Evolutionary conservation across 2,888 invertebrate genomes (phyloP).

Genomic region (Sminthurinus aureus): DNA sequence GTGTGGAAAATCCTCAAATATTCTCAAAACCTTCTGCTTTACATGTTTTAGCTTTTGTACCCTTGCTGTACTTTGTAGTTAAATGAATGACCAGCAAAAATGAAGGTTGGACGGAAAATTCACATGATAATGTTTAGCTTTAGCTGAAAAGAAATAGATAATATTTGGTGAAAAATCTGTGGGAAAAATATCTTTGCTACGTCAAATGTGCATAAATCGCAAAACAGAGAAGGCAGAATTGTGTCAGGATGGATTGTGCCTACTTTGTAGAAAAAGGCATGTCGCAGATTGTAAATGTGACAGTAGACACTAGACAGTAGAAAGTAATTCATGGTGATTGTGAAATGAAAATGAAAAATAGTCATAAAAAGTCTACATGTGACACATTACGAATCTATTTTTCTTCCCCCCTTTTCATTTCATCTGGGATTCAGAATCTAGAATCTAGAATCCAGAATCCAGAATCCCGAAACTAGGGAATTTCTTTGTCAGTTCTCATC

Average conservation of each 20-base stretch:
- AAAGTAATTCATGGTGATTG: conserved; percentile 1
- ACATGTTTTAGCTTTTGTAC: no score
- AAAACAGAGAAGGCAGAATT: background rate
- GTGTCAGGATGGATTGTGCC: background rate
- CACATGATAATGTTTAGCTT: background rate
- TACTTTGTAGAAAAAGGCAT: background rate
- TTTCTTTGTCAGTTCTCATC: background rate
- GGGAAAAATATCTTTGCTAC: background rate
- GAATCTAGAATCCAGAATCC: no score
- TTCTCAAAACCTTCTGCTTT: no score
- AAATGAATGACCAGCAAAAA: background rate
- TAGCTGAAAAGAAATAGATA: background rate
- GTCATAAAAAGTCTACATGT: background rate
- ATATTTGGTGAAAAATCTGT: background rate
- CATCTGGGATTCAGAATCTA: no score
- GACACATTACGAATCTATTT: background rate
- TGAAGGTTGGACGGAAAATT: background rate
- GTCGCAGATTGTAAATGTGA: background rate
- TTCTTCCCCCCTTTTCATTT: background rate
- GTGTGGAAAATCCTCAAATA: background rate
- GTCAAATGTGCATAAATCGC: no score
- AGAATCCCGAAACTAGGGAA: no score
- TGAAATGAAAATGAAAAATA: conserved; percentile 18
- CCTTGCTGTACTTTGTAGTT: background rate
- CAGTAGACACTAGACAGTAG: background rate